phyloP scores from a whole-genome alignment of 1,140 invertebrate species.

The Lepidurus packardi region DNA sequence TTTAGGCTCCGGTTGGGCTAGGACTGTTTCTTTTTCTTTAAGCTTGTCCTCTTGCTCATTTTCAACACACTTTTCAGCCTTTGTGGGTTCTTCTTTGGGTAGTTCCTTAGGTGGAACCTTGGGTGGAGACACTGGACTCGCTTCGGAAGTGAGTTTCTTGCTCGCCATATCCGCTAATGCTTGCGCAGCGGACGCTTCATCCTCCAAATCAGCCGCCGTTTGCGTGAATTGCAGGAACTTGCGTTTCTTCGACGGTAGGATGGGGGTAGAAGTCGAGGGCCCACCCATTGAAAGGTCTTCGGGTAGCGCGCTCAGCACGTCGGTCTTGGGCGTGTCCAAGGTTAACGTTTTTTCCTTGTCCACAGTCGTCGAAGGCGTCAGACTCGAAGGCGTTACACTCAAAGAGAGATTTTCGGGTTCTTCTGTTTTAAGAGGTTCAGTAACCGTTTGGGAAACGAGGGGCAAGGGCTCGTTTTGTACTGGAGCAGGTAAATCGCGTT shows the following conservation, averaged over 20 bases:
- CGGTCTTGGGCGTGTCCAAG: background rate
- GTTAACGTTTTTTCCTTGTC: background rate
- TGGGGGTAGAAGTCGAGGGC: background rate
- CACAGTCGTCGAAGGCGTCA: background rate
- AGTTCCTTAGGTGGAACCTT: background rate
- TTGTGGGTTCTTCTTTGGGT: conserved; percentile 9
- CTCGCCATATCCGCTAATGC: background rate
- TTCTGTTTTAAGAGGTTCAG: background rate
- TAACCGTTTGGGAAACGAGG: background rate
- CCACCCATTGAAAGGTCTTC: background rate
- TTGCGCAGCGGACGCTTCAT: background rate
- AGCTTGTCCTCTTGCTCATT: conserved; percentile 24
- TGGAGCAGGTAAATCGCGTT: background rate
- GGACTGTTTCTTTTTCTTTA: conserved; percentile 1
- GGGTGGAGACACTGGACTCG: background rate
- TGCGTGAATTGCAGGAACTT: background rate
- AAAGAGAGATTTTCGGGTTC: background rate
- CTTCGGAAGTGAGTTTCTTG: background rate
- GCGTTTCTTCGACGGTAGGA: background rate
- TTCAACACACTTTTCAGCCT: background rate
- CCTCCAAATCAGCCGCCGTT: background rate
- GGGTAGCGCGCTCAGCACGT: background rate
- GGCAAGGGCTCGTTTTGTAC: background rate
- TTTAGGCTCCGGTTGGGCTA: background rate
- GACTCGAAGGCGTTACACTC: background rate